These are phyloP conservation scores for Ametastegia equiseti DNA, from an alignment of 2,888 invertebrate genomes.

Conservation along the genomic window DNA sequence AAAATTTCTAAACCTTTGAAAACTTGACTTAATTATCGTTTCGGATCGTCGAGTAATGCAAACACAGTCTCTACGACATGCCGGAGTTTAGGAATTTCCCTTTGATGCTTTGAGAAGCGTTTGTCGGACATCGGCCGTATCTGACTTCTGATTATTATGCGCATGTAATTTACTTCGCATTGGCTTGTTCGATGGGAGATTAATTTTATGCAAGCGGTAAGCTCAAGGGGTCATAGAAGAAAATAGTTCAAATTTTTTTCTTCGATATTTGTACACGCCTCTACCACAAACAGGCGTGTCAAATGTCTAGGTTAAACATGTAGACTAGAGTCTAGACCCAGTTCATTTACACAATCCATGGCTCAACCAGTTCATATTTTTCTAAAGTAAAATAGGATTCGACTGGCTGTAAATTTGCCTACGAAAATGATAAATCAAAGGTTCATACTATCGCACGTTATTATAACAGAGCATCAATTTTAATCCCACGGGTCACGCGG, in stretches of 20 bases:
- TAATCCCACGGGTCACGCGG: constrained; percentile 44
- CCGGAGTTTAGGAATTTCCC: constrained; percentile 4
- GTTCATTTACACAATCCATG: background rate
- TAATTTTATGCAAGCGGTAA: constrained; percentile 35
- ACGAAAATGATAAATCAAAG: background rate
- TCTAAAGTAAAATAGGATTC: background rate
- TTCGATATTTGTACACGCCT: background rate
- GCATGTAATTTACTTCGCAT: constrained; percentile 33
- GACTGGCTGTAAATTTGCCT: background rate
- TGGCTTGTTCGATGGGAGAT: constrained; percentile 27
- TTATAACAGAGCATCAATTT: constrained; percentile 17
- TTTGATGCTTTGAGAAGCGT: constrained; percentile 19
- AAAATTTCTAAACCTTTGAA: background rate
- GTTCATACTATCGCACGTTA: background rate
- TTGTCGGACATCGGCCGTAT: background rate
- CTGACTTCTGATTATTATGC: constrained; percentile 36
- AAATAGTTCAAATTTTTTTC: background rate
- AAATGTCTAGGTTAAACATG: background rate
- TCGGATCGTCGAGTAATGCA: background rate
- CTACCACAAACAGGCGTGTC: background rate
- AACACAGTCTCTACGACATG: background rate
- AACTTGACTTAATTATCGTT: background rate
- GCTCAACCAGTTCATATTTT: background rate
- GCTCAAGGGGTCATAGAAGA: background rate
- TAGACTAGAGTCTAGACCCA: background rate